phyloP scores from a whole-genome alignment of 64 coral and sea anemone genomes.

The Hydrozoanthus tunicans region DNA sequence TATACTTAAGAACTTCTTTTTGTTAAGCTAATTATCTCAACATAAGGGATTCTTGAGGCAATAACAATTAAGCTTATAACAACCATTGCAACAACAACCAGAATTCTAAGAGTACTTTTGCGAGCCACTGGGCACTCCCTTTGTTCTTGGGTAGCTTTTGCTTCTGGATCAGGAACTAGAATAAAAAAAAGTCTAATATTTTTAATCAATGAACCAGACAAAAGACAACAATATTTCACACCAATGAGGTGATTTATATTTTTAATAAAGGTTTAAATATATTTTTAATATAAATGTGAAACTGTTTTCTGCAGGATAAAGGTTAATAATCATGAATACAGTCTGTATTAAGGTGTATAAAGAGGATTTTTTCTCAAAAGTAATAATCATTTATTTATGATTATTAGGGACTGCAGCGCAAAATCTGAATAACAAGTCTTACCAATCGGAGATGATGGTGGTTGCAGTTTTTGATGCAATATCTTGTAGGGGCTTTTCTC shows the following conservation, averaged over 20 bases:
- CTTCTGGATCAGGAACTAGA: neutral
- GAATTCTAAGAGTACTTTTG: neutral
- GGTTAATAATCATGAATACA: neutral
- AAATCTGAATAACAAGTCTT: neutral
- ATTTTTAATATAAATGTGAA: neutral
- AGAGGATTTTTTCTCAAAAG: neutral
- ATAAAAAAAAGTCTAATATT: neutral
- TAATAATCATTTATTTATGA: neutral
- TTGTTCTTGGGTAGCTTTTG: neutral
- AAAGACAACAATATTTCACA: too few species aligned
- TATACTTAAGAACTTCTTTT: too few species aligned
- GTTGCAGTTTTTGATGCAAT: conserved; percentile 15
- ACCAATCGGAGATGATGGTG: conserved; percentile 25
- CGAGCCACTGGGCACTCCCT: neutral
- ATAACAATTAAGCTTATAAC: conserved; percentile 6
- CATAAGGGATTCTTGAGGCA: conserved; percentile 25
- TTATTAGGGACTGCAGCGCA: neutral
- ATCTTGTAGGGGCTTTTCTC: conserved; percentile 36
- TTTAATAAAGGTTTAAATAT: neutral
- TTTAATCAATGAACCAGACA: too few species aligned
- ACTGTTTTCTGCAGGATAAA: neutral
- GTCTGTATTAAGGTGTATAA: neutral
- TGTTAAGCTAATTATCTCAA: neutral
- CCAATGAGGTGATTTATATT: too few species aligned
- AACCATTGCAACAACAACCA: conserved; percentile 24